phyloP scores from a whole-genome alignment of 2,797 vertebrate genomes.

The Loriculus beryllinus region DNA sequence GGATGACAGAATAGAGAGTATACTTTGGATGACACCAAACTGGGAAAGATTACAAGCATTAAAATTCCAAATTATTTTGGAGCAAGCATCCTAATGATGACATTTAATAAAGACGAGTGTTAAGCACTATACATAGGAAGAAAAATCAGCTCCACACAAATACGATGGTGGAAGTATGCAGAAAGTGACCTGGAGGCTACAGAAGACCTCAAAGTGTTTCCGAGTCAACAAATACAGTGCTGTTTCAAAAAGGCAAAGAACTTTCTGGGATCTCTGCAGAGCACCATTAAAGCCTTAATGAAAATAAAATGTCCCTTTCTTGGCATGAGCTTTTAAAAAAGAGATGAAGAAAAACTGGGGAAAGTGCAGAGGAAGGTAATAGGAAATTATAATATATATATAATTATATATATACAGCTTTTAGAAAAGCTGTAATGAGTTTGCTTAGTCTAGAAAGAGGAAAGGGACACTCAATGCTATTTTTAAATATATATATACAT shows the following conservation, averaged over 20 bases:
- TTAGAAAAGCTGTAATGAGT: not conserved
- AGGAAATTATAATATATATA: not conserved
- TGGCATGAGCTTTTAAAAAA: not conserved
- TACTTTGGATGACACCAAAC: conserved; percentile 45
- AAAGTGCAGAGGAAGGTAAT: not conserved
- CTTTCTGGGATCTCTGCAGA: not conserved
- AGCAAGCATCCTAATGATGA: conserved; percentile 7
- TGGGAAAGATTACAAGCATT: not conserved
- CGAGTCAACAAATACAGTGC: not conserved
- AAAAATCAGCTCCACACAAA: not conserved
- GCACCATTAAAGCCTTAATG: not conserved
- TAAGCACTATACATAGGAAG: not conserved
- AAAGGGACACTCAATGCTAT: not conserved
- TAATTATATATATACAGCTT: not conserved
- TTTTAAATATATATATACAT: not conserved
- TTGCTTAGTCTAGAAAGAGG: not conserved
- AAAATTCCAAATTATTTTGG: conserved; percentile 38
- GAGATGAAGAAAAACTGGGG: not conserved
- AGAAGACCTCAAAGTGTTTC: not conserved
- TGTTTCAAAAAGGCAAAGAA: not conserved
- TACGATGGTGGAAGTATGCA: not conserved
- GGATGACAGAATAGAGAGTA: conserved; percentile 41
- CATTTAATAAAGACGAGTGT: conserved; percentile 24
- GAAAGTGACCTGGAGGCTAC: not conserved
- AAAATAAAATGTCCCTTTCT: not conserved